phyloP scores from a whole-genome alignment of 2,888 invertebrate genomes.

The Bellardia bayeri region DNA sequence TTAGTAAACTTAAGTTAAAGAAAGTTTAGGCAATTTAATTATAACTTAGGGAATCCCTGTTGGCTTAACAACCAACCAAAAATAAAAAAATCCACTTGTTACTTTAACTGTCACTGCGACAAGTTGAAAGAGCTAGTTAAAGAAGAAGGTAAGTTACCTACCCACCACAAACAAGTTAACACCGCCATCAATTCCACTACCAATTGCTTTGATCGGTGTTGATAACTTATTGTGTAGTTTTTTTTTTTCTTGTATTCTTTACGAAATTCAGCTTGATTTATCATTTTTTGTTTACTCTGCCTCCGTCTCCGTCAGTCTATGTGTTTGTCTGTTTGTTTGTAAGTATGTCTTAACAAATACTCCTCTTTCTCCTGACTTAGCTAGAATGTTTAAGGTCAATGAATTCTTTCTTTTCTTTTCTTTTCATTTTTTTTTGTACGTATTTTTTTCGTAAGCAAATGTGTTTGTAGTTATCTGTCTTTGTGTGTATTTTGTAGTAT shows the following conservation, averaged over 20 bases:
- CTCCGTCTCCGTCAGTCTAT: neutral
- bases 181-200: neutral
- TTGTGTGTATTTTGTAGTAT: neutral
- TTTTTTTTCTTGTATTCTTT: neutral
- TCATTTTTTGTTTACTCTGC: slow-evolving; percentile 1
- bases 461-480: neutral
- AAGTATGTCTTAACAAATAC: slow-evolving; percentile 35
- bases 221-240: slow-evolving; percentile 4
- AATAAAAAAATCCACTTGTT: slow-evolving; percentile 36
- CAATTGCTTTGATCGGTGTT: neutral
- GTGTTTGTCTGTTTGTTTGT: neutral
- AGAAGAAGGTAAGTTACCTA: neutral
- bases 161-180: neutral
- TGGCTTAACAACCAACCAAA: neutral
- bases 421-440: slow-evolving; percentile 40
- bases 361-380: slow-evolving; percentile 69
- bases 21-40: neutral
- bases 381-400: slow-evolving; percentile 70
- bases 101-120: neutral
- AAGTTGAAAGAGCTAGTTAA: neutral
- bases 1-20: neutral
- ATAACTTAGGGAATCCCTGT: neutral
- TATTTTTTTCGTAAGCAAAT: neutral
- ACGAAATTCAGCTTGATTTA: slow-evolving; percentile 29
- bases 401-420: slow-evolving; percentile 66